A percentile compares a stretch with the other conserved stretches of the same genome.
These are phyloP conservation scores for Setophaga coronata DNA, from an alignment of 2,113 vertebrate genomes.

Conservation along the genomic window DNA sequence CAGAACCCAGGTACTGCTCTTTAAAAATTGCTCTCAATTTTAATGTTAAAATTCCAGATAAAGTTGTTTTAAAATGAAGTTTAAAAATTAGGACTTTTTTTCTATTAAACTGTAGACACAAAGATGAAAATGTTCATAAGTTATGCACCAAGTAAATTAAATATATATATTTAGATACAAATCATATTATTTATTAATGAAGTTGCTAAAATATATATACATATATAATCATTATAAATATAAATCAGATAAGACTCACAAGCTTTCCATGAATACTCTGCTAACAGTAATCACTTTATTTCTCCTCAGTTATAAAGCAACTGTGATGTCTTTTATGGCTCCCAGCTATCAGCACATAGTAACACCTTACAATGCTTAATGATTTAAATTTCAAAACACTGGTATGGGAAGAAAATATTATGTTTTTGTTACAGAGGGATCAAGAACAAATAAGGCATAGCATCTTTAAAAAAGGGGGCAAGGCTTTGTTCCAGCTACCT, in stretches of 20 bases:
- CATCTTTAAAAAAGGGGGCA: background rate
- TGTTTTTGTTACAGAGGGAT: background rate
- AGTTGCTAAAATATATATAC: background rate
- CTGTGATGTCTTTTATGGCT: background rate
- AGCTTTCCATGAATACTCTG: background rate
- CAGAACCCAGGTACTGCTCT: background rate
- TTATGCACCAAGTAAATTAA: background rate
- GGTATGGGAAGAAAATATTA: background rate
- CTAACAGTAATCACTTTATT: background rate
- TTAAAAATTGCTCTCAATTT: background rate
- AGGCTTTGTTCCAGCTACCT: background rate
- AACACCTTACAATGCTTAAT: background rate
- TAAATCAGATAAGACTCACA: background rate
- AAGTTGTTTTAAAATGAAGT: background rate
- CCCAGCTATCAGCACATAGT: background rate
- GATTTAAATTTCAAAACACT: background rate
- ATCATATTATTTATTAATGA: background rate
- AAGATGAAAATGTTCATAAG: background rate
- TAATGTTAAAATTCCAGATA: background rate
- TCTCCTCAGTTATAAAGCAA: background rate
- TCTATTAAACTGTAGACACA: background rate
- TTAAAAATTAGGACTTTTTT: background rate
- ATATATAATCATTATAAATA: background rate
- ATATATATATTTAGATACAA: background rate
- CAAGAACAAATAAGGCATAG: background rate